A percentile compares a stretch with the other conserved stretches of the same genome.
phyloP scores from a whole-genome alignment of 1,140 invertebrate species.

The Campoletis sonorensis region DNA sequence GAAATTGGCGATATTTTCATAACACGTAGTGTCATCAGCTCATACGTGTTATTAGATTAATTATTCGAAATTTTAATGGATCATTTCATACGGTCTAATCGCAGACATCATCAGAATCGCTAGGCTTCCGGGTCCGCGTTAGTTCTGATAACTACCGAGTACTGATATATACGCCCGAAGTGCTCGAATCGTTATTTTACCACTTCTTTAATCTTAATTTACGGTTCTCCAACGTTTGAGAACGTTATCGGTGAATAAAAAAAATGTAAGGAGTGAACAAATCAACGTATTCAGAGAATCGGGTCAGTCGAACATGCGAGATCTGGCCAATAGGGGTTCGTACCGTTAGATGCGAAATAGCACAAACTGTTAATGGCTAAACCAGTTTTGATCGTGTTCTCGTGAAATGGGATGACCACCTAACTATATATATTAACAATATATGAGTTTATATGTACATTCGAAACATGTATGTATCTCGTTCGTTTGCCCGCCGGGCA shows the following conservation, averaged over 20 bases:
- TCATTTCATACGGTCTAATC: not conserved
- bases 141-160: not conserved
- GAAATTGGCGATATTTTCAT: not conserved
- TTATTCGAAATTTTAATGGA: conserved; percentile 6
- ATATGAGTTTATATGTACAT: too few relatives aligned
- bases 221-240: not conserved
- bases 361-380: conserved; percentile 10
- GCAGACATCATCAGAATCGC: not conserved
- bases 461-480: too few relatives aligned
- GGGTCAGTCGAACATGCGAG: conserved; percentile 5
- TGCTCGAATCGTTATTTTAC: not conserved
- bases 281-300: conserved; percentile 17
- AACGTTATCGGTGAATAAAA: not conserved
- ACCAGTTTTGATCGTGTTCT: conserved; percentile 14
- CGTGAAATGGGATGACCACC: not conserved
- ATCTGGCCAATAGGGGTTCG: conserved; percentile 3
- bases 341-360: conserved; percentile 11
- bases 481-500: too few relatives aligned
- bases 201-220: not conserved
- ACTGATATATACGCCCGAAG: not conserved
- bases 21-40: not conserved
- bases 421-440: not conserved
- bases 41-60: not conserved
- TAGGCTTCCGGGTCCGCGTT: not conserved
- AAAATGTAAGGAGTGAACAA: not conserved